phyloP scores from a whole-genome alignment of 1,140 invertebrate genomes.

The Tetramorium simillimum region DNA sequence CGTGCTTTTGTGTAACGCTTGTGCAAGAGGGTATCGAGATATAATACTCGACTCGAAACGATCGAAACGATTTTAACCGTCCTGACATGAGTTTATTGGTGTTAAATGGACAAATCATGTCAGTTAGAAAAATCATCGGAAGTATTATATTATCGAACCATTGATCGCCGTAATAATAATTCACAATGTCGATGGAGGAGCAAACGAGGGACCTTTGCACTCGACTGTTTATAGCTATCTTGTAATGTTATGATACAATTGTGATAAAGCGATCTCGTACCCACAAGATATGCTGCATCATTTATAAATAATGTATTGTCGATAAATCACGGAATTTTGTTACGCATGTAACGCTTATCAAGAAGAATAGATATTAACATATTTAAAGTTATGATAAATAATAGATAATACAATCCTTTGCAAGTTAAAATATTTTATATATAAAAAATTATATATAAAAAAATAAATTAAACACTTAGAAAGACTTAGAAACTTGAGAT shows the following conservation, averaged over 20 bases:
- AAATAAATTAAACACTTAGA: not conserved
- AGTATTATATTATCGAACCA: constrained; percentile 32
- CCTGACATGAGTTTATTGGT: not conserved
- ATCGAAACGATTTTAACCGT: not conserved
- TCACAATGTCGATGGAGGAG: not conserved
- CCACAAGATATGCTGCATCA: constrained; percentile 7
- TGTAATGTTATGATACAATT: constrained; percentile 36
- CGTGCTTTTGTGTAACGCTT: constrained; percentile 5
- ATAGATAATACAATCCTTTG: not conserved
- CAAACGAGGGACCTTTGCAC: constrained; percentile 56
- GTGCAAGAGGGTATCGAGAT: not conserved
- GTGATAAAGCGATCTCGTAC: constrained; percentile 19
- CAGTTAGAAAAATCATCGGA: not conserved
- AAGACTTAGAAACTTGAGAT: not conserved
- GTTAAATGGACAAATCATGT: constrained; percentile 1
- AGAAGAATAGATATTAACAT: not conserved
- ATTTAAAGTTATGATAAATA: constrained; percentile 5
- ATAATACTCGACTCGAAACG: not conserved
- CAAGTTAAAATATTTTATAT: not conserved
- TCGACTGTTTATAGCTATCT: constrained; percentile 42
- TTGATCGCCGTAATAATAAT: constrained; percentile 33
- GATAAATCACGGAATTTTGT: not conserved
- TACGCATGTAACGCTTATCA: not conserved
- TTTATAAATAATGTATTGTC: constrained; percentile 11
- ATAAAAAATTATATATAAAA: too few species aligned